A percentile compares a stretch with the other conserved stretches of the same genome.
Evolutionary conservation across 1,140 invertebrate species (phyloP).

Genomic region (Stegodyphus dumicola): DNA sequence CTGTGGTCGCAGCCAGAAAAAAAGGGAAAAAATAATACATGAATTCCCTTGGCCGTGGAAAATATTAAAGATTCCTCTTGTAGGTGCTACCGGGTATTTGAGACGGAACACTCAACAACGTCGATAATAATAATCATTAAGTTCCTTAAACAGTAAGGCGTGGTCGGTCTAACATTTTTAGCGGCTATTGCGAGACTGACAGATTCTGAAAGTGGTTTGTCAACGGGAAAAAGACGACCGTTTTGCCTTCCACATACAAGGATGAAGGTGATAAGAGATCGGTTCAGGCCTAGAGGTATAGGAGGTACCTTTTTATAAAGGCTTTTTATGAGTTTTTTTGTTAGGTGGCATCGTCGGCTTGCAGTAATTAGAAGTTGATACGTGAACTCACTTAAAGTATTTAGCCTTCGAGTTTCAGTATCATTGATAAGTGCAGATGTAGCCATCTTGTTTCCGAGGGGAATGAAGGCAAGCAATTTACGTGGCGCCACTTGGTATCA

Average conservation of each 20-base stretch:
- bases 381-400: conserved; percentile 21
- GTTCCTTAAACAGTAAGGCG: conserved; percentile 23
- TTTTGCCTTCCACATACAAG: neutral
- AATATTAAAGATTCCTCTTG: neutral
- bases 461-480: neutral
- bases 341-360: conserved; percentile 21
- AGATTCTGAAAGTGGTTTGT: conserved; percentile 19
- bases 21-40: conserved; percentile 12
- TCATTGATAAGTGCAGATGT: neutral
- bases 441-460: neutral
- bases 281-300: conserved; percentile 5
- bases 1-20: neutral
- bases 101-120: neutral
- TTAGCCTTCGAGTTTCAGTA: conserved; percentile 15
- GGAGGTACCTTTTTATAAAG: too few relatives aligned
- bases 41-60: neutral
- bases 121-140: conserved; percentile 34
- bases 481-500: too few relatives aligned
- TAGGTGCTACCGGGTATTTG: conserved; percentile 12
- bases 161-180: conserved; percentile 27
- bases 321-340: neutral
- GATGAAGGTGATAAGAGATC: conserved; percentile 36
- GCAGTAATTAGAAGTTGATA: conserved; percentile 22
- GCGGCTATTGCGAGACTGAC: conserved; percentile 12
- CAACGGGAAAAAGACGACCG: conserved; percentile 2